Evolutionary conservation across 2,797 vertebrate genomes (phyloP).

Genomic region (Ptychadena robeensis): DNA sequence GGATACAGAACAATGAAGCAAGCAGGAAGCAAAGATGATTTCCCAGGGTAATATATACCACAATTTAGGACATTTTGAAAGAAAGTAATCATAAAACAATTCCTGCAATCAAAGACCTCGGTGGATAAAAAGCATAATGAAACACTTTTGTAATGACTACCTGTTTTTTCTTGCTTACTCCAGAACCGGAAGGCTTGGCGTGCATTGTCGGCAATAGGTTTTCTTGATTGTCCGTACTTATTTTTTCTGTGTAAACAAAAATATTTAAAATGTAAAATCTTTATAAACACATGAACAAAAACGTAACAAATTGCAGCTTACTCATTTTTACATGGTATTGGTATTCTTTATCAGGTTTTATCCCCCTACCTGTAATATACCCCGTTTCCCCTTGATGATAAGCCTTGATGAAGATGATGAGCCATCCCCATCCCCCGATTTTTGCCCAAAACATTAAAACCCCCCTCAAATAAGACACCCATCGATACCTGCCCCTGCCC

Average conservation of each 20-base stretch:
- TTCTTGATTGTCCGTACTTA: background rate
- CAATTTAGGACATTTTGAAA: background rate
- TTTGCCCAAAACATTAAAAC: no score
- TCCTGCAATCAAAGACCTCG: background rate
- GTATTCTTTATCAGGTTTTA: no score
- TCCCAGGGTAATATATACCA: background rate
- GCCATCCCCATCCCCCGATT: no score
- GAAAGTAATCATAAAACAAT: background rate
- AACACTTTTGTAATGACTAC: background rate
- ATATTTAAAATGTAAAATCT: background rate
- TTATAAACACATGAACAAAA: no score
- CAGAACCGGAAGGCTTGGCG: background rate
- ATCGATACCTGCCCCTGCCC: no score
- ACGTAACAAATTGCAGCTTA: no score
- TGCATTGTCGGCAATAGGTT: background rate
- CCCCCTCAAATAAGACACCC: no score
- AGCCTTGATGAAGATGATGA: no score
- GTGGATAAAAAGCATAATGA: background rate
- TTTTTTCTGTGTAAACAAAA: background rate
- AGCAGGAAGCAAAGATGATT: background rate
- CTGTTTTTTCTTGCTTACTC: constrained; percentile 33
- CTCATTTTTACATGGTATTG: no score
- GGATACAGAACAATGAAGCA: background rate
- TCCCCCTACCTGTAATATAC: no score
- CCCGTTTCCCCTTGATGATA: no score